Conservation (phyloP, 35 echinoderm and acorn worm species). For the Diadema setosum region DNA sequence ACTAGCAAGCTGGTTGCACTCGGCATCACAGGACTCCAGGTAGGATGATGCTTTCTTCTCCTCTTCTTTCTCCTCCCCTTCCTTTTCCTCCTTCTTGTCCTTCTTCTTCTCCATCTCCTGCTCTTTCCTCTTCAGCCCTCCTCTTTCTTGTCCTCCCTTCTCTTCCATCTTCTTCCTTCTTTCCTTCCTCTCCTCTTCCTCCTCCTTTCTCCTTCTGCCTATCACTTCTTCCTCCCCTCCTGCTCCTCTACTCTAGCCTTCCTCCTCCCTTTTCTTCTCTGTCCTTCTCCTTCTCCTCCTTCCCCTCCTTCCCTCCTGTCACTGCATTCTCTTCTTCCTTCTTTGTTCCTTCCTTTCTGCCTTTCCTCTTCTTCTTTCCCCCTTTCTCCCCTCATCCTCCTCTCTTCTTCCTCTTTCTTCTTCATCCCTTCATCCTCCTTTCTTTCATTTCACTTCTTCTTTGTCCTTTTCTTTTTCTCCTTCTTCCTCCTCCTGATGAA, state of each 20-base stretch:
- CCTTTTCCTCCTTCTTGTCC: background rate
- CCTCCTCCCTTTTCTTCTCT: background rate
- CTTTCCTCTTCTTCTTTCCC: background rate
- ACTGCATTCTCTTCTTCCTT: background rate
- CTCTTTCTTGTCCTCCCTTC: background rate
- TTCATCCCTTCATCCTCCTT: background rate
- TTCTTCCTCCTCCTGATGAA: no score
- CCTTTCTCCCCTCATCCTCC: background rate
- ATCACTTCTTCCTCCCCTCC: background rate
- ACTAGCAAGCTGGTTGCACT: constrained; percentile 58
- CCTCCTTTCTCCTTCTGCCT: background rate
- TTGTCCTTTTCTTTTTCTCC: background rate
- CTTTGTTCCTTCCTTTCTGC: background rate
- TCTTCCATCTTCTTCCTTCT: background rate
- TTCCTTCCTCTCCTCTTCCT: background rate
- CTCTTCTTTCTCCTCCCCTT: background rate
- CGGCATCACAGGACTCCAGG: constrained; percentile 75
- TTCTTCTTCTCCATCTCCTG: background rate
- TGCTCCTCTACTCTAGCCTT: background rate
- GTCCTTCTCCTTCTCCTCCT: background rate
- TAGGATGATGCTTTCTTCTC: background rate
- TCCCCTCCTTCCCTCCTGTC: background rate
- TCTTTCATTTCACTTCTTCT: background rate
- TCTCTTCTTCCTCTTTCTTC: background rate
- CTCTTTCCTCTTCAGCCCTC: background rate